Conservation (phyloP, 1,140 invertebrate genomes). For the Hylaeus anthracinus region DNA sequence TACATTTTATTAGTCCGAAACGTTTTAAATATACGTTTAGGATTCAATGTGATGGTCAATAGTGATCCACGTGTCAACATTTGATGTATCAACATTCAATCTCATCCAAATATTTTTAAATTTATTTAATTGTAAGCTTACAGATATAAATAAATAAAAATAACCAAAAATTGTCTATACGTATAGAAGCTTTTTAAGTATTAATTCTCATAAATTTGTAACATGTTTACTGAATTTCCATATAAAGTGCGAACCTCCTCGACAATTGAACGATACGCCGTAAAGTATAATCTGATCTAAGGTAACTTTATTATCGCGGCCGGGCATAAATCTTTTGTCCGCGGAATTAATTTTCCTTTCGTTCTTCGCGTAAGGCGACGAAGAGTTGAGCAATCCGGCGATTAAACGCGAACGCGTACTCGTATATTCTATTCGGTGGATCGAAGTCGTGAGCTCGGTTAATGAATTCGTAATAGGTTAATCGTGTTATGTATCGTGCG, state of each 20-base stretch:
- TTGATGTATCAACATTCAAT: too few relatives aligned
- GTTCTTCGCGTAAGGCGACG: not conserved
- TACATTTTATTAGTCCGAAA: too few relatives aligned
- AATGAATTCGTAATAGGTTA: conserved; percentile 12
- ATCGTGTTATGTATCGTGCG: not conserved
- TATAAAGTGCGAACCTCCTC: not conserved
- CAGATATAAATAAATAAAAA: too few relatives aligned
- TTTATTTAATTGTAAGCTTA: too few relatives aligned
- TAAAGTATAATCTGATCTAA: conserved; percentile 16
- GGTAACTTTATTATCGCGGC: conserved; percentile 13
- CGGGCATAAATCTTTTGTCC: conserved; percentile 15
- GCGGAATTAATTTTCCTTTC: conserved; percentile 22
- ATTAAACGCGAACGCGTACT: conserved; percentile 27
- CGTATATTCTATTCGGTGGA: conserved; percentile 6
- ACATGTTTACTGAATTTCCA: too few relatives aligned
- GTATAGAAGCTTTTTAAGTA: too few relatives aligned
- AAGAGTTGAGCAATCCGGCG: conserved; percentile 9
- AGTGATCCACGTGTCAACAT: too few relatives aligned
- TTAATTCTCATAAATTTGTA: too few relatives aligned
- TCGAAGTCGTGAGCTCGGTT: not conserved
- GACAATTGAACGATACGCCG: not conserved
- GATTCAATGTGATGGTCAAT: too few relatives aligned
- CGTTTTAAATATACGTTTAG: too few relatives aligned
- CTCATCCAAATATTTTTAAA: too few relatives aligned
- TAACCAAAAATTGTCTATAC: too few relatives aligned